Base-by-base conservation (phyloP, 1,140 invertebrate genomes). In the Lucilia sericata region DNA sequence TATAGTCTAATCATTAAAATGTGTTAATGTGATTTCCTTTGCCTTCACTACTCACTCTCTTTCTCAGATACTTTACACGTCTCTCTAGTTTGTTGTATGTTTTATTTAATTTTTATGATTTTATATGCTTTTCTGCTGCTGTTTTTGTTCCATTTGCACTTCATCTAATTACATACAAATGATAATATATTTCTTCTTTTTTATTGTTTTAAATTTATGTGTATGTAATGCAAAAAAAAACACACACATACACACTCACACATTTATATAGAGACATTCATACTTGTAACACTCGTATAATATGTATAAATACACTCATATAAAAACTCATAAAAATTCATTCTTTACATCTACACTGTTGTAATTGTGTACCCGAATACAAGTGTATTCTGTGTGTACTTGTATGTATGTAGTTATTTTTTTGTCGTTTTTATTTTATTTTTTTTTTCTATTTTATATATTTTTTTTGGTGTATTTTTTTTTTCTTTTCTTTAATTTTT, bases 81-180 rank as follows among this genome's bases (percentile, higher is more conserved):
- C 5, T 60, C 14, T n/a, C 55, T 60, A n/a, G 13, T n/a, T 60
- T 60, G n/a, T 7, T 17, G n/a, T 60, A n/a, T 60, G 55, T 60
- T 60, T 60, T 60, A 14, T 60, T 60, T 60, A 2, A 30, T 60
- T 60, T 60, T 60, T 17, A 60, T 60, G 55, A 60, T 60, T 60
- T 60, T 60, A 60, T 60, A 60, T n/a, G 14, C 55, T 60, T 36
- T 36, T n/a, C n/a, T 30, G 25, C 25, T 3, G 25, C 25, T 70
- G n/a, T 25, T 30, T 30, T 70, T 9, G 65, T 70, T 21, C 65
- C 65, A 70, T 70, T 70, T 70, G 7, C 65, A 70, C 65, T 70
- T 70, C 65, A 21, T 21, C 65, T 70, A 70, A 70, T 70, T 70
- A 70, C 65, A 70, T 70, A 70, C 19, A 70, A 70, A 70, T 70